These are phyloP conservation scores for Athrips mouffetella DNA, from an alignment of 2,888 invertebrate genomes.

Conservation along the genomic window DNA sequence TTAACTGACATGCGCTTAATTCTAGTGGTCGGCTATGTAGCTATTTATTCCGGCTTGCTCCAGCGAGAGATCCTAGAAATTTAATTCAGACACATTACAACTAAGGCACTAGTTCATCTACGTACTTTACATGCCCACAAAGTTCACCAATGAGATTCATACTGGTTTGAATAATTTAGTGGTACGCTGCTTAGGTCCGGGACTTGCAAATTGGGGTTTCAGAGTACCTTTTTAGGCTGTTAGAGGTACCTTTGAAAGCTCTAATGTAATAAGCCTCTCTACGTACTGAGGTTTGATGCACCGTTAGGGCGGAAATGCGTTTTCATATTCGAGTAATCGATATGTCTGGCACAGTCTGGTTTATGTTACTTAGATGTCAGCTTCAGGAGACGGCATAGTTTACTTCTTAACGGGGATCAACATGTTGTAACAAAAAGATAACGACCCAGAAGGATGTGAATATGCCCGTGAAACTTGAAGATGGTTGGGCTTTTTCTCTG, in stretches of 20 bases:
- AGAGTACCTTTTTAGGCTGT: slow-evolving; percentile 53
- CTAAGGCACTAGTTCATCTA: slow-evolving; percentile 4
- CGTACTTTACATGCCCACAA: slow-evolving; percentile 12
- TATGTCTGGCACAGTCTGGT: slow-evolving; percentile 1
- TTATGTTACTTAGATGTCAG: neutral
- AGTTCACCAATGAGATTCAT: slow-evolving; percentile 36
- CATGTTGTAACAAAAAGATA: too few species aligned
- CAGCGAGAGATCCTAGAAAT: neutral
- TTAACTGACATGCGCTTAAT: too few species aligned
- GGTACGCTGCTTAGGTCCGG: slow-evolving; percentile 16
- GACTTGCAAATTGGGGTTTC: slow-evolving; percentile 52
- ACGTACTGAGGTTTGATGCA: slow-evolving; percentile 54
- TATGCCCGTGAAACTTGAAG: too few species aligned
- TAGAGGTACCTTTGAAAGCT: slow-evolving; percentile 53
- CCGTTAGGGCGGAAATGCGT: slow-evolving; percentile 41
- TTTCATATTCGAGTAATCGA: slow-evolving; percentile 31
- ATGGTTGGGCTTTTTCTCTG: too few species aligned
- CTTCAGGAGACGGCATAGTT: too few species aligned
- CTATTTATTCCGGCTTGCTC: neutral
- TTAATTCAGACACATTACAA: slow-evolving; percentile 1
- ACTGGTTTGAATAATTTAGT: slow-evolving; percentile 40
- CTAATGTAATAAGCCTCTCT: slow-evolving; percentile 69
- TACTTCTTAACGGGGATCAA: too few species aligned
- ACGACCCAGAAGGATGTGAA: too few species aligned
- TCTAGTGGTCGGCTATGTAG: too few species aligned